phyloP scores from a whole-genome alignment of 2,113 vertebrate species.

The Hydrochoerus hydrochaeris region DNA sequence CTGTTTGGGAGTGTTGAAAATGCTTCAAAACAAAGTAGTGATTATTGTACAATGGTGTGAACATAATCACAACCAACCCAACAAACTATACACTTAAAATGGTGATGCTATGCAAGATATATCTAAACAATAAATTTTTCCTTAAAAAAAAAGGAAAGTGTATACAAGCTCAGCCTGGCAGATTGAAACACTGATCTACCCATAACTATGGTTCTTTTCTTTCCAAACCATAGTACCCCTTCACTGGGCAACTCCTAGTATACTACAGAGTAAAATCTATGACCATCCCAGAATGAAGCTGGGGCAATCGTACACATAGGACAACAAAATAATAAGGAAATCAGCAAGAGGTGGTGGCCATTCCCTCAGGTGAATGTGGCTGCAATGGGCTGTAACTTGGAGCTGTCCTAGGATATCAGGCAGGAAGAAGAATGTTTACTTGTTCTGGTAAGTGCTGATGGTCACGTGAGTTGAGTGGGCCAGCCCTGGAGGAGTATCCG shows the following conservation, averaged over 20 bases:
- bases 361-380: rapidly evolving
- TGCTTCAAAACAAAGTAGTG: neutral
- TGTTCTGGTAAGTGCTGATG: constrained; percentile 96
- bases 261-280: neutral
- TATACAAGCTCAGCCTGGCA: neutral
- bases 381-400: no score
- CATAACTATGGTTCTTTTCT: neutral
- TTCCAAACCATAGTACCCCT: neutral
- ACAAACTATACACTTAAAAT: neutral
- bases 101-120: neutral
- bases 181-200: neutral
- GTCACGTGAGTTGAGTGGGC: constrained; percentile 93
- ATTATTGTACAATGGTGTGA: neutral
- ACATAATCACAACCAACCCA: neutral
- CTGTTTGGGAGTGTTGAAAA: neutral
- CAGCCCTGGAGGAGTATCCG: constrained; percentile 89
- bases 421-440: constrained; percentile 81
- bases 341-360: neutral
- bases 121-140: neutral
- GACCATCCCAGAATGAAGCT: neutral
- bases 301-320: neutral
- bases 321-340: neutral
- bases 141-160: neutral
- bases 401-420: rapidly evolving
- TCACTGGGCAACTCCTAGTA: neutral